Evolutionary conservation across 2,888 invertebrate species (phyloP).

Genomic region (Aricia artaxerxes): DNA sequence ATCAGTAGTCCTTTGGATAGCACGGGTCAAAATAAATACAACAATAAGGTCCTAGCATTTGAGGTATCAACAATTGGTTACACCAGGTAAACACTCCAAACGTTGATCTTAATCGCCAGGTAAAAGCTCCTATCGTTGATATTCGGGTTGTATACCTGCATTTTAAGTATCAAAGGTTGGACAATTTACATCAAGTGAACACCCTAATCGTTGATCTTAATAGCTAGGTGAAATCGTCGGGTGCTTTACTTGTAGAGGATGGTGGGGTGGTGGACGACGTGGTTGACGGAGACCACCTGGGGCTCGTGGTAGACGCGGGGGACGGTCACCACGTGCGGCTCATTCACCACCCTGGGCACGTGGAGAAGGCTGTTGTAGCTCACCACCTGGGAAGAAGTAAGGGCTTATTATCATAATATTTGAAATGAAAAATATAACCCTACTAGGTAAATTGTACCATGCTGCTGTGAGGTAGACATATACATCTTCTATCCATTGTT

Average conservation of each 20-base stretch:
- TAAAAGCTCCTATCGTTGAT: no score
- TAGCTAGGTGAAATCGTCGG: neutral
- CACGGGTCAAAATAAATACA: neutral
- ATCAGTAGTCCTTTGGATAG: neutral
- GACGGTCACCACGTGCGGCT: conserved; percentile 53
- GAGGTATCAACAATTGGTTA: neutral
- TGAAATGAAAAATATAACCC: neutral
- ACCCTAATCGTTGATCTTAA: neutral
- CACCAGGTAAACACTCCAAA: neutral
- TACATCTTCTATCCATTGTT: no score
- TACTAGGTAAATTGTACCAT: no score
- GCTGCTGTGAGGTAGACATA: no score
- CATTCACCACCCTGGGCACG: conserved; percentile 49
- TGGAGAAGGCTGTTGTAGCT: conserved; percentile 54
- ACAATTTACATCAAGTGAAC: neutral
- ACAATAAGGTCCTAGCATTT: neutral
- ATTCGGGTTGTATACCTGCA: neutral
- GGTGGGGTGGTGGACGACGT: conserved; percentile 51
- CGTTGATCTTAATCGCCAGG: neutral
- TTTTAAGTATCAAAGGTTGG: neutral
- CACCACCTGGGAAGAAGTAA: conserved; percentile 46
- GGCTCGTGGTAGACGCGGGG: conserved; percentile 56
- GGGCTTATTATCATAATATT: neutral
- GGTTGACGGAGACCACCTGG: conserved; percentile 60
- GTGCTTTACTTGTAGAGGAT: conserved; percentile 35